Evolutionary conservation across 2,797 vertebrate species (phyloP).

Genomic region (Parotocinclus haroldoi): DNA sequence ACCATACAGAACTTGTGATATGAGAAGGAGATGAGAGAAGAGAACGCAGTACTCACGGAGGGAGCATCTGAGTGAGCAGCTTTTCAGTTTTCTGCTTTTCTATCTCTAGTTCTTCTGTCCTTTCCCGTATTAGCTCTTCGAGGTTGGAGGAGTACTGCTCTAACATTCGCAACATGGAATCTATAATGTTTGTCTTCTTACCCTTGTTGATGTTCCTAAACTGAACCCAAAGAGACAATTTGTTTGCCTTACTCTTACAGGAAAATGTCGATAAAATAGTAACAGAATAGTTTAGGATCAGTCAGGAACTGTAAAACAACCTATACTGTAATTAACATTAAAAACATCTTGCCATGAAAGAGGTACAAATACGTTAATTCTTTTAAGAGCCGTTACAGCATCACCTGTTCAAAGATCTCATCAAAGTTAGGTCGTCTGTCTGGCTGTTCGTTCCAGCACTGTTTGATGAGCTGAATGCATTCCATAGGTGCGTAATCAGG

Average conservation of each 20-base stretch:
- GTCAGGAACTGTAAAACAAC: no score
- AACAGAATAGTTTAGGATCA: no score
- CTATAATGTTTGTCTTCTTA: conserved; percentile 76
- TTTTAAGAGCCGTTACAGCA: neutral
- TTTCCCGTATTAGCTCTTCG: conserved; percentile 73
- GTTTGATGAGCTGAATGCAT: conserved; percentile 73
- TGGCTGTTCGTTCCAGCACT: conserved; percentile 70
- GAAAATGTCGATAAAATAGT: no score
- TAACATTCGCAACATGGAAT: conserved; percentile 68
- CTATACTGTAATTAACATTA: neutral
- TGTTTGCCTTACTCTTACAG: neutral
- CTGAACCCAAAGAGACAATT: conserved; percentile 44
- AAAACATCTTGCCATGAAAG: neutral
- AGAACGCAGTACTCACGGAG: conserved; percentile 66
- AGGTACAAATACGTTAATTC: neutral
- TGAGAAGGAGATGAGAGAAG: neutral
- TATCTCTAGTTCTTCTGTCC: conserved; percentile 74
- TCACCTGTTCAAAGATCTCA: conserved; percentile 72
- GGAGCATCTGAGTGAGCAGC: conserved; percentile 74
- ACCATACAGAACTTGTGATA: no score
- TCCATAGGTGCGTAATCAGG: conserved; percentile 65
- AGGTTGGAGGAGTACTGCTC: conserved; percentile 50
- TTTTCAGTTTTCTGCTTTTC: conserved; percentile 81
- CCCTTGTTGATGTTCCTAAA: conserved; percentile 79
- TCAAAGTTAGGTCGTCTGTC: conserved; percentile 70